Evolutionary conservation across 2,888 invertebrate species (phyloP), one percentile per base, ranked within the genome.

Genomic region (Volucella inflata): DNA sequence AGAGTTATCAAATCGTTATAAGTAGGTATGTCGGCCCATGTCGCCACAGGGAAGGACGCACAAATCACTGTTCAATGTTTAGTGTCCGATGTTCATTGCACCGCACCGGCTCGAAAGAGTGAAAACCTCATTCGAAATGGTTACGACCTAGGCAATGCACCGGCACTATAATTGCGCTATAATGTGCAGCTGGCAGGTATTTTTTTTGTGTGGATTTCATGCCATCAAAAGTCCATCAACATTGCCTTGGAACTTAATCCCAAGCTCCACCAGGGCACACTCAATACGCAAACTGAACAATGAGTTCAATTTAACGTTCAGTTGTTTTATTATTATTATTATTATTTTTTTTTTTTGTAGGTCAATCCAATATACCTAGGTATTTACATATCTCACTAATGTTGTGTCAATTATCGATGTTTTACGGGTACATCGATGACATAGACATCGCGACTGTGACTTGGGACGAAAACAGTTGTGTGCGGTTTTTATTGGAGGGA

Each of bases 341-440:
- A 3, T 51, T n/a, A 38, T 55, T 46, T 2, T 53, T 60, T 51
- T 53, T 8, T 62, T 70, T 78, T 67, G 9, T 51, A 74, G 83
- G 75, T 64, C 75, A 84, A 82, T 76, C 76, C 76, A 76, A 71
- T 82, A 62, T 67, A 40, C 44, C n/a, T n/a, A n/a, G n/a, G n/a
- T n/a, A n/a, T n/a, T n/a, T 55, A 12, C 40, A n/a, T 16, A 16
- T 64, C 21, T 21, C 21, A 4, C 21, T 21, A 21, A 4, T 21
- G 21, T 21, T 21, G 1, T 21, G 21, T 4, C 2, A 21, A 4
- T 21, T 2, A 21, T 46, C 59, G 40, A 42, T 72, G 72, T 40
- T 8, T 11, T 14, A n/a, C n/a, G 2, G 46, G 10, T n/a, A 57
- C 74, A 57, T 48, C 51, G 64, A 44, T 82, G 77, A 68, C 70